A percentile compares a stretch with the other conserved stretches of the same genome.
phyloP scores from a whole-genome alignment of 1,140 invertebrate genomes.

The Drosophila jambulina region DNA sequence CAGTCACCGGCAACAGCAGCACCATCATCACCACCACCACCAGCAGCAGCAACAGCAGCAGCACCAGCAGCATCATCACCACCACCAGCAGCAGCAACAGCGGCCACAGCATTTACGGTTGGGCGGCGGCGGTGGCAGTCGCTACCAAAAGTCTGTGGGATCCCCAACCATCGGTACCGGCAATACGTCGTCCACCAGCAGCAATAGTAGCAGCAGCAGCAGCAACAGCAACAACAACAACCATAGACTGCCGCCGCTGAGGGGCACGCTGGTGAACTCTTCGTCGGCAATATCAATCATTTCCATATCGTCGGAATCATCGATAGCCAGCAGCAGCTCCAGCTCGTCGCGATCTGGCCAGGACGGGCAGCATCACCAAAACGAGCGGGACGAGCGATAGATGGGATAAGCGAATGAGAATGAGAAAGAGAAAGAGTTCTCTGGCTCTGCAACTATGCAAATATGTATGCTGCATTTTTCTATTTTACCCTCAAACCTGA shows the following conservation, averaged over 20 bases:
- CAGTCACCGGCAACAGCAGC: slow-evolving; percentile 45
- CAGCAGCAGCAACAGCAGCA: slow-evolving; percentile 29
- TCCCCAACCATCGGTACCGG: slow-evolving; percentile 19
- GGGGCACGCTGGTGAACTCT: slow-evolving; percentile 70
- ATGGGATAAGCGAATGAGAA: slow-evolving; percentile 5
- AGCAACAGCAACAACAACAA: slow-evolving; percentile 21
- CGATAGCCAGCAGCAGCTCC: slow-evolving; percentile 68
- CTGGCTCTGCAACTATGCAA: slow-evolving; percentile 26
- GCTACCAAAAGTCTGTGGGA: slow-evolving; percentile 31
- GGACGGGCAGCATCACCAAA: slow-evolving; percentile 34
- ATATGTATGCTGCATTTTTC: slow-evolving; percentile 45
- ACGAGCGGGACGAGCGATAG: slow-evolving; percentile 45
- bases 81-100: slow-evolving; percentile 1
- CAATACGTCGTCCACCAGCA: slow-evolving; percentile 32
- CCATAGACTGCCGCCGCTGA: slow-evolving; percentile 57
- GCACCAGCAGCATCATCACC: neutral
- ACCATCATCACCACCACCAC: slow-evolving; percentile 32
- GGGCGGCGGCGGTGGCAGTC: slow-evolving; percentile 20
- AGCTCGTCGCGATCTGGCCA: slow-evolving; percentile 68
- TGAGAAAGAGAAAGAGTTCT: slow-evolving; percentile 15
- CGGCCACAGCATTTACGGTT: slow-evolving; percentile 38
- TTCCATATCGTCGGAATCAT: slow-evolving; percentile 84
- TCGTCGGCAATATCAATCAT: slow-evolving; percentile 79
- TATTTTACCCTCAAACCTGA: slow-evolving; percentile 5
- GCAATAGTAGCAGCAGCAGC: slow-evolving; percentile 31